Evolutionary conservation across 2,797 vertebrate genomes (phyloP).

Genomic region (Balearica regulorum): DNA sequence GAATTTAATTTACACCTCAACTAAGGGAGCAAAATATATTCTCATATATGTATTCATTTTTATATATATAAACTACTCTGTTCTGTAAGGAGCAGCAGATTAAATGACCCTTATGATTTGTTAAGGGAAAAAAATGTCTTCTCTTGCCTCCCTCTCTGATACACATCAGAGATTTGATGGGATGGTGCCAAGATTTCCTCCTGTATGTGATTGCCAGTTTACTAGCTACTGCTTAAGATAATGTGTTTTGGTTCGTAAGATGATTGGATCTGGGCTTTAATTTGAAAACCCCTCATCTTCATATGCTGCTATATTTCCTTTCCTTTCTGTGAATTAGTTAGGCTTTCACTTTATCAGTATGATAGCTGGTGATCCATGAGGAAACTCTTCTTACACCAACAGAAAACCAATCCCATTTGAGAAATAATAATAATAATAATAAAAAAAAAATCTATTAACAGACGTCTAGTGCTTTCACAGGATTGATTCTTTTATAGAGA

Average conservation of each 20-base stretch:
- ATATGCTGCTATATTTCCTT: background rate
- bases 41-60: background rate
- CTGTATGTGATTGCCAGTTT: background rate
- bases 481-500: conserved; percentile 21
- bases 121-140: background rate
- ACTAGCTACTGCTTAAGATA: background rate
- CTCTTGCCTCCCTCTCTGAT: background rate
- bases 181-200: background rate
- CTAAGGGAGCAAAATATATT: background rate
- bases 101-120: background rate
- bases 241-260: background rate
- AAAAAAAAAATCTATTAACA: conserved; percentile 19
- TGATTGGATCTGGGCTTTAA: background rate
- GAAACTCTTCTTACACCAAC: background rate
- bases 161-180: background rate
- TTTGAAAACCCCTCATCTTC: background rate
- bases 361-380: background rate
- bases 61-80: background rate
- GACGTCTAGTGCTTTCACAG: background rate
- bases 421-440: background rate
- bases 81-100: background rate
- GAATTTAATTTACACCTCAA: conserved; percentile 37
- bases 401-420: conserved; percentile 11
- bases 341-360: background rate
- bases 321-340: background rate